Evolutionary conservation across 2,797 vertebrate genomes (phyloP), one percentile per base, ranked within the genome.

Genomic region (Sebastes wilsoni): DNA sequence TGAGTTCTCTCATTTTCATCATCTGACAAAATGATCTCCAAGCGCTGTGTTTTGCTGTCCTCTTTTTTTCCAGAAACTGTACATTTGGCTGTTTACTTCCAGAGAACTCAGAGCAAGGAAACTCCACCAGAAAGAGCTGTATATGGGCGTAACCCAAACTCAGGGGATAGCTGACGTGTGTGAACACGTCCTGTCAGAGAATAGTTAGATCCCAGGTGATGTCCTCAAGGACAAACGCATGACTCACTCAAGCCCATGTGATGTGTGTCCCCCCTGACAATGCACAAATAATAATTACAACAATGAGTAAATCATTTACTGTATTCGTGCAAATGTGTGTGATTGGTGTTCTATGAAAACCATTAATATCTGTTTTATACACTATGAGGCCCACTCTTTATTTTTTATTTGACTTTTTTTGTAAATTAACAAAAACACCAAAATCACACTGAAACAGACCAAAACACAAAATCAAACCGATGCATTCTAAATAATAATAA

Each of bases 201-300:
- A 80, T 77, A 84, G 70, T 8, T 46, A 79, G 84, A 87, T 90
- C 76, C 74, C 83, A 77, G 81, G 82, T 87, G 90, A 93, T 87
- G 89, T 92, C 89, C 88, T 90, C 55, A 54, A 75, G 88, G 89
- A 90, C 89, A 91, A 93, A 93, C 84, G 92, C 79, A 87, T 93
- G 91, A 93, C 82, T 90, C 89, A 90, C 67, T 62, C 49, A 22
- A 11, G 67, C 60, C 80, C 66, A 84, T 71, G 86, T 74, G 73
- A 79, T 69, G 22, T 30, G 75, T 66, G 27, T 28, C 27, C 66
- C 27, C 66, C 66, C 64, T 84, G 65, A 81, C 60, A 77, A 54
- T 32, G 58, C 36, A 30, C n/a, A 80, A 71, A 71, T 62, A 87
- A 72, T 46, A 58, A 73, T 72, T 56, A 72, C 16, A 54, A 42